phyloP scores from a whole-genome alignment of 1,140 invertebrate species.

The Lordiphosa mommai region DNA sequence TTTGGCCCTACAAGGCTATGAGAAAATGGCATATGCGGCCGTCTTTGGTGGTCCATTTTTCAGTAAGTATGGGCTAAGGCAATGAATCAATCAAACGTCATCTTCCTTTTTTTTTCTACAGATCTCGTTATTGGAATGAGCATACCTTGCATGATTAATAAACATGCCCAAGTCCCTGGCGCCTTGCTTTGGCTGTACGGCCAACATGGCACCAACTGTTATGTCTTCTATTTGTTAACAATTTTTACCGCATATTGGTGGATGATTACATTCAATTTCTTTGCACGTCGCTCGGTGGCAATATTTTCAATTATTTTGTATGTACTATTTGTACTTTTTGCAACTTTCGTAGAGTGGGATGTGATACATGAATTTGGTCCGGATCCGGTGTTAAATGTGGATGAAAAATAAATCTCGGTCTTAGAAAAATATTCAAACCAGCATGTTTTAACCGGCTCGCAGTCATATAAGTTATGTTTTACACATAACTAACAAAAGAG shows the following conservation, averaged over 20 bases:
- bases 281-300: slow-evolving; percentile 35
- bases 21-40: slow-evolving; percentile 50
- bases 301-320: slow-evolving; percentile 21
- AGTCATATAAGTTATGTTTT: too few species aligned
- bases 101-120: slow-evolving; percentile 1
- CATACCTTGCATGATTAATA: slow-evolving; percentile 1
- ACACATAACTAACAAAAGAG: too few species aligned
- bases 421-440: too few species aligned
- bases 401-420: too few species aligned
- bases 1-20: slow-evolving; percentile 48
- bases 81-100: too few species aligned
- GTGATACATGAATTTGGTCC: background rate
- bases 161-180: background rate
- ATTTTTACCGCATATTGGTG: slow-evolving; percentile 20
- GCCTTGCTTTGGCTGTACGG: slow-evolving; percentile 18
- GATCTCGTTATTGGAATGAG: slow-evolving; percentile 23
- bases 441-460: too few species aligned
- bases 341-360: background rate
- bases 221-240: slow-evolving; percentile 32
- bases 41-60: slow-evolving; percentile 37
- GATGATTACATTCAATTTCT: slow-evolving; percentile 33
- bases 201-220: slow-evolving; percentile 30
- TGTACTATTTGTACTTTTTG: slow-evolving; percentile 20
- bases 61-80: slow-evolving; percentile 19
- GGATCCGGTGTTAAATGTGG: background rate